Evolutionary conservation across 2,113 vertebrate species (phyloP), one percentile per base, ranked within the genome.

Genomic region (Urocolius indicus): DNA sequence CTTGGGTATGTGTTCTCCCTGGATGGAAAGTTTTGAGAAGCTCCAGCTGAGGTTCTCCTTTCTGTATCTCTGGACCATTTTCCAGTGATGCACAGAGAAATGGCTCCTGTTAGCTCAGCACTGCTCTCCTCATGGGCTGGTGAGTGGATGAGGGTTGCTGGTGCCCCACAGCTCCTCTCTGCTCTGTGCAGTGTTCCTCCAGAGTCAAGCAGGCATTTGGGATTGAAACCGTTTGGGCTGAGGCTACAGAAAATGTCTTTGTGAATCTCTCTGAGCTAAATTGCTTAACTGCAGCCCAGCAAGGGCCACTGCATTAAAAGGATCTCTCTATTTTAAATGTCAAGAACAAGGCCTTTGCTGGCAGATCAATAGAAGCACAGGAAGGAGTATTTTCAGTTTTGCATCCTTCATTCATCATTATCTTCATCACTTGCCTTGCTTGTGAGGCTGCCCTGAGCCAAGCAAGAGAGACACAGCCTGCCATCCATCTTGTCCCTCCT

Each of bases 371-470:
- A 94, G 82, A 71, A 83, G 54, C 79, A 75, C 76, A 36, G 65
- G 89, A 89, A 88, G 93, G 92, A 73, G 76, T 65, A 75, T 96
- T 98, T 97, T 94, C 94, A 87, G 72, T 65, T 89, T 78, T 66
- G 62, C 89, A 71, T 87, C 89, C 65, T 96, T 96, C 93, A 92
- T 97, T 97, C 92, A 71, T 97, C 92, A 82, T 95, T 83, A 95
- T 65, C 94, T 95, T 91, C 83, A 61, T 74, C 77, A 71, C 78
- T 94, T 61, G 62, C 79, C 71, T 87, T 6, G 6, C 78, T 90
- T 32, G 38, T 2, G 19, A 61, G 58, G 52, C 68, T 85, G 62
- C 76, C 69, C 86, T 15, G 38, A 82, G 86, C 58, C n/a, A 13
- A 36, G 38, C 38, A 18, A 29, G 24, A 58, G 29, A 59, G 34